Evolutionary conservation across 2,113 vertebrate genomes (phyloP), one percentile per base, ranked within the genome.

Genomic region (Lasiurus borealis): DNA sequence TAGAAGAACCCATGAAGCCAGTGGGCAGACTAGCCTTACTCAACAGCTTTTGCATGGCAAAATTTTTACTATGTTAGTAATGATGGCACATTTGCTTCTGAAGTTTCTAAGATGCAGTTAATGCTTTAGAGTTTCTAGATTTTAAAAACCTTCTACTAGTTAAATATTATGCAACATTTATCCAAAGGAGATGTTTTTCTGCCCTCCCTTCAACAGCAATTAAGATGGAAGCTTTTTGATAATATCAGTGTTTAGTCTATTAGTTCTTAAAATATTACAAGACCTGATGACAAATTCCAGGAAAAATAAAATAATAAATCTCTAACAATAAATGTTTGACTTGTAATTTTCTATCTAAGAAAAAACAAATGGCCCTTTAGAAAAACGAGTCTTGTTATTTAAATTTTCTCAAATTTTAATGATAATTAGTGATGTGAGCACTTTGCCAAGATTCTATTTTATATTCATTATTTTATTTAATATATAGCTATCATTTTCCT

Each of bases 241-340:
- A 86, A 85, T 12, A 78, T 71, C 16, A 64, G 3, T 69, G 46
- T 36, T 85, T 96, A 27, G 21, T 80, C 10, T 87, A 52, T 59
- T 76, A 64, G 18, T 75, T 77, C 81, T 90, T 84, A 94, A 71
- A 93, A 8, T 89, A 87, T 73, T 92, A 75, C 13, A 64, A 46
- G 50, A 59, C 27, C 44, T 68, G 40, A 80, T 27, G 34, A 85
- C 44, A 90, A 90, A 59, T 81, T 89, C 59, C 18, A 85, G 16
- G 44, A 81, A 86, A 69, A 91, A 66, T 2, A 62, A 95, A 77
- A 48, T 34, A 75, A 46, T 2, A 31, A 91, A 72, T 68, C n/a
- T 89, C 11, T 52, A 64, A 40, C 81, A 83, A 40, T 66, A 73
- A 73, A 84, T 85, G 62, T 64, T 87, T 88, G 52, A 57, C 21